phyloP scores from a whole-genome alignment of 2,113 vertebrate species.

The Rhadina sibilatrix region DNA sequence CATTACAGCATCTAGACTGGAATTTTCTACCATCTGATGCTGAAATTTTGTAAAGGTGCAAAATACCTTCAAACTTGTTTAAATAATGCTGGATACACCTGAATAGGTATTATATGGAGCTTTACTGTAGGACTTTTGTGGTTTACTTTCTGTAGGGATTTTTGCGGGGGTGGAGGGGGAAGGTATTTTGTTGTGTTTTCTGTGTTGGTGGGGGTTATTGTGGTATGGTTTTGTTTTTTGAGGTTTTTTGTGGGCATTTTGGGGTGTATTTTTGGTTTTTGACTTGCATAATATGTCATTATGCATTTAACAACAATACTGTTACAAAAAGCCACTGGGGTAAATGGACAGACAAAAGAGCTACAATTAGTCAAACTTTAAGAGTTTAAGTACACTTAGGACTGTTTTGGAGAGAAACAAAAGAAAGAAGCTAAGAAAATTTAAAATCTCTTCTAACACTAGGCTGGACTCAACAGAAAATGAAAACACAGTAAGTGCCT shows the following conservation, averaged over 20 bases:
- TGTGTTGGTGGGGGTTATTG: not conserved
- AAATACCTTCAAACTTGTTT: not conserved
- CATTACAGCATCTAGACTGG: not conserved
- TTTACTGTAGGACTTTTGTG: not conserved
- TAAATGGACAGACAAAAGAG: not conserved
- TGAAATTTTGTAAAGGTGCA: not conserved
- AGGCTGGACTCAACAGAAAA: not conserved
- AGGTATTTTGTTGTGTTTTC: not conserved
- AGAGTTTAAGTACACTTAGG: not conserved
- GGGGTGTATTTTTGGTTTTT: not conserved
- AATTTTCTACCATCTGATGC: not conserved
- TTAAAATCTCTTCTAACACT: not conserved
- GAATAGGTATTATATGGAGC: not conserved
- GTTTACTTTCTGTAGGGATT: not conserved
- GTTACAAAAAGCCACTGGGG: not conserved
- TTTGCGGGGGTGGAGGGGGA: fast-evolving
- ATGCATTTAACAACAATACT: not conserved
- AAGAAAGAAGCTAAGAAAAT: not conserved
- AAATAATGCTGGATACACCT: not conserved
- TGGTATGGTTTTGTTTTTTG: not conserved
- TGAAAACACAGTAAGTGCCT: not conserved
- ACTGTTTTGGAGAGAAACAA: not conserved
- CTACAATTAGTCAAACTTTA: not conserved
- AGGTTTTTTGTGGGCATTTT: fast-evolving
- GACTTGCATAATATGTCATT: not conserved